A percentile compares a stretch with the other conserved stretches of the same genome.
These are phyloP conservation scores for Hyles lineata DNA, from an alignment of 2,888 invertebrate species.

Conservation along the genomic window DNA sequence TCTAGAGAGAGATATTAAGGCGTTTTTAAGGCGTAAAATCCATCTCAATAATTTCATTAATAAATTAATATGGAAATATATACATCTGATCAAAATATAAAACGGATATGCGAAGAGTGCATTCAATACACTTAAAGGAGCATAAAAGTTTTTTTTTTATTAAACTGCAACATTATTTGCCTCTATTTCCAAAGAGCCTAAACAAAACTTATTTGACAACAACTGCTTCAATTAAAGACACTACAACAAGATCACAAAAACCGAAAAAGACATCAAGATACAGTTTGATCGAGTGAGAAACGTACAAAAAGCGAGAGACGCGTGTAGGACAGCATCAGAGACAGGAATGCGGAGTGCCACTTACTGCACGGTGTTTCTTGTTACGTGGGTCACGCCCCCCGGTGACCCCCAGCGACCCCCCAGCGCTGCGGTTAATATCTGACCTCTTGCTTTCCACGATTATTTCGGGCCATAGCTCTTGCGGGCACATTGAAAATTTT, in stretches of 20 bases:
- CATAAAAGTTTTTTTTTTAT: too few species aligned
- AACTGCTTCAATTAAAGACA: neutral
- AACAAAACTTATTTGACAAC: too few species aligned
- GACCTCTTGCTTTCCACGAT: conserved; percentile 25
- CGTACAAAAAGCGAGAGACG: neutral
- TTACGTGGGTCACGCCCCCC: neutral
- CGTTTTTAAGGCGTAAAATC: too few species aligned
- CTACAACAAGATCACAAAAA: neutral
- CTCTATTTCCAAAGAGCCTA: too few species aligned
- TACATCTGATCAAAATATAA: too few species aligned
- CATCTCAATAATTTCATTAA: too few species aligned
- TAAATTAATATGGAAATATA: too few species aligned
- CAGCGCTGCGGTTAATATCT: conserved; percentile 27
- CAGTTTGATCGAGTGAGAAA: neutral
- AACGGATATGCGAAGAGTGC: too few species aligned
- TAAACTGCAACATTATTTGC: too few species aligned
- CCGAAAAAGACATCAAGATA: neutral
- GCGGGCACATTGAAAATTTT: neutral
- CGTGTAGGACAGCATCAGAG: neutral
- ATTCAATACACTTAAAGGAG: too few species aligned
- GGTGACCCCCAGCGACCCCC: neutral
- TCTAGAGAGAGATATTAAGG: too few species aligned
- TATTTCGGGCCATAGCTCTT: neutral
- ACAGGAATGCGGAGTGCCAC: neutral
- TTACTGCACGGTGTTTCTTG: neutral